phyloP scores from a whole-genome alignment of 2,797 vertebrate species.

The Molossus alvarezi region DNA sequence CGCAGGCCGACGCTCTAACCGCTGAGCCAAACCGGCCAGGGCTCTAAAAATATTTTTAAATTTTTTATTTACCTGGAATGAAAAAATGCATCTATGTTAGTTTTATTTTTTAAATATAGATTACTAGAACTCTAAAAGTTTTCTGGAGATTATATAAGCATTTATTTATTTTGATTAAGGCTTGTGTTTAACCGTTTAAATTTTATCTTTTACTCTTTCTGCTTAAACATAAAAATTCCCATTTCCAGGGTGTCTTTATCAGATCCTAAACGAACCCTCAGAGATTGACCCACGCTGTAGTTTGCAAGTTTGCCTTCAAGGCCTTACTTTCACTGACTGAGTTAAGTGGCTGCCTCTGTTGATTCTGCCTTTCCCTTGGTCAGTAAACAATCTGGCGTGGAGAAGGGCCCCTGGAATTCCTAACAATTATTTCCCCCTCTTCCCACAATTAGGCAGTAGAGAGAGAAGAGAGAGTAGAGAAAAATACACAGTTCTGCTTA shows the following conservation, averaged over 20 bases:
- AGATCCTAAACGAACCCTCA: not conserved
- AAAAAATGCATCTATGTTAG: not conserved
- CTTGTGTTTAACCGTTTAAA: not conserved
- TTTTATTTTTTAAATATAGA: slow-evolving; percentile 19
- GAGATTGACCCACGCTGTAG: not conserved
- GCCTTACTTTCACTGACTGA: not conserved
- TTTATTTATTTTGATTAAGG: not conserved
- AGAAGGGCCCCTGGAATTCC: slow-evolving; percentile 76
- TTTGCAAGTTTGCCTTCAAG: not conserved
- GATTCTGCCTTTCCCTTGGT: slow-evolving; percentile 6
- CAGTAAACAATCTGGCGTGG: slow-evolving; percentile 62
- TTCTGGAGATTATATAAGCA: not conserved
- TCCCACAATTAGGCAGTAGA: slow-evolving; percentile 70
- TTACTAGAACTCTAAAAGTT: not conserved
- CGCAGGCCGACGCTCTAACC: no score
- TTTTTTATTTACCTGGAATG: not conserved
- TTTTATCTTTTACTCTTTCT: slow-evolving; percentile 4
- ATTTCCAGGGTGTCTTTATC: not conserved
- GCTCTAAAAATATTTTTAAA: not conserved
- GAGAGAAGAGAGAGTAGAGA: slow-evolving; percentile 41
- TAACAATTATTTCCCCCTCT: slow-evolving; percentile 70
- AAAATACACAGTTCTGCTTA: slow-evolving; percentile 69
- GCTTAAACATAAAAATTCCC: not conserved
- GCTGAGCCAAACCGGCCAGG: no score
- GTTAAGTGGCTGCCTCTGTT: not conserved